Base-by-base conservation (phyloP, 2,113 vertebrate genomes). In the Nansenia antarctica region DNA sequence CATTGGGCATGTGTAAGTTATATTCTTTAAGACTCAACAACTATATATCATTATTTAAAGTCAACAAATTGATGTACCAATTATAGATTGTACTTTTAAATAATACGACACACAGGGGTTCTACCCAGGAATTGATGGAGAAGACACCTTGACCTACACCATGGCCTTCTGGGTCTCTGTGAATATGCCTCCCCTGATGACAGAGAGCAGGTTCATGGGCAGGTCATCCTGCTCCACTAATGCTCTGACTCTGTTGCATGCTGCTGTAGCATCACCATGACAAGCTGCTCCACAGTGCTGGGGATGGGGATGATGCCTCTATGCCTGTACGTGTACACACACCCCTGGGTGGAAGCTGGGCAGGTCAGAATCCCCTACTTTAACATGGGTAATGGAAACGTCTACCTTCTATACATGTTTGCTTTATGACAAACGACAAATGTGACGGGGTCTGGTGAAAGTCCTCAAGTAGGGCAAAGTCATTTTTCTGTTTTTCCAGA, bases 241-340 rank as follows among this genome's bases (percentile, higher is more conserved):
- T 9, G 24, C 3, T 32, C 11, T 63, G 14, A 18, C 11, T 63
- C 7, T 26, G 18, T 22, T 62, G 2, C 1, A 9, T 35, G 1
- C 58, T 63, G 29, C 82, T 87, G 12, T 76, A 90, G 88, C 63
- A 86, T 92, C 77, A 86, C 76, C 15, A 85, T 69, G 79, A 89
- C 77, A 0, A 45, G 82, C 9, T 87, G 85, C 9, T 90, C 88
- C 49, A 88, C 73, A 1, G 49, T 73, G 70, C 76, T 88, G 1
- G 88, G 82, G 8, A 39, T 86, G 72, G 86, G 82, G n/a, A 83
- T 31, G 62, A 81, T 88, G 83, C 86, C 88, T 0, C 81, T 90
- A 53, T 87, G 80, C 59, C 86, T 88, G 2, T 88, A 75, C 5
- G 57, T 85, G 73, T 90, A 87, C 72, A 77, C 72, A 2, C 52